A percentile compares a stretch with the other conserved stretches of the same genome.
phyloP scores from a whole-genome alignment of 1,140 invertebrate genomes.

The Drosophila sp. region DNA sequence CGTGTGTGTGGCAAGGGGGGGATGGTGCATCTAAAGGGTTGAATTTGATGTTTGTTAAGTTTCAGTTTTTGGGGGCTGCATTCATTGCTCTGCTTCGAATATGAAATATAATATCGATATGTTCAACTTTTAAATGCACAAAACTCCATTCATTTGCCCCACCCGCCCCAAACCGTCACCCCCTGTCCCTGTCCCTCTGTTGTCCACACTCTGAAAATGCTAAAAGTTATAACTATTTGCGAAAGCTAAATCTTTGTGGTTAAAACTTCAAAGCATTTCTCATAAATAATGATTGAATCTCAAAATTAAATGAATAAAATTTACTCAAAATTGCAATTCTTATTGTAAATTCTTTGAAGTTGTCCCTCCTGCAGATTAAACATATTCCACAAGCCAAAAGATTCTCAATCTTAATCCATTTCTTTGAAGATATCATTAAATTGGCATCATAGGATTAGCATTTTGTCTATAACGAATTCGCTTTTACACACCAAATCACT shows the following conservation, averaged over 20 bases:
- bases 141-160: slow-evolving; percentile 13
- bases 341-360: background rate
- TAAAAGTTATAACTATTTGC: slow-evolving; percentile 9
- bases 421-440: too few species aligned
- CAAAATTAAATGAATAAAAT: background rate
- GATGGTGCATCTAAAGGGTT: slow-evolving; percentile 25
- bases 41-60: slow-evolving; percentile 46
- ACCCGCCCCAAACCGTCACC: background rate
- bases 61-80: slow-evolving; percentile 22
- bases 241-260: background rate
- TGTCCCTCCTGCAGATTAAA: background rate
- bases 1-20: slow-evolving; percentile 7
- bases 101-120: slow-evolving; percentile 72
- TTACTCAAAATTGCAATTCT: background rate
- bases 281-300: background rate
- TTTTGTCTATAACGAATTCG: too few species aligned
- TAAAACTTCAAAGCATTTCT: background rate
- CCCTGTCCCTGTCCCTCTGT: slow-evolving; percentile 14
- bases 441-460: too few species aligned
- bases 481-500: too few species aligned
- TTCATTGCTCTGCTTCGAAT: slow-evolving; percentile 49
- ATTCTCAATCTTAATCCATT: background rate
- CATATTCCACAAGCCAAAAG: background rate
- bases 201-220: slow-evolving; percentile 25
- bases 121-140: slow-evolving; percentile 56